These are phyloP conservation scores for Acrobeloides nanus DNA, from an alignment of 2,888 invertebrate species.

Conservation along the genomic window DNA sequence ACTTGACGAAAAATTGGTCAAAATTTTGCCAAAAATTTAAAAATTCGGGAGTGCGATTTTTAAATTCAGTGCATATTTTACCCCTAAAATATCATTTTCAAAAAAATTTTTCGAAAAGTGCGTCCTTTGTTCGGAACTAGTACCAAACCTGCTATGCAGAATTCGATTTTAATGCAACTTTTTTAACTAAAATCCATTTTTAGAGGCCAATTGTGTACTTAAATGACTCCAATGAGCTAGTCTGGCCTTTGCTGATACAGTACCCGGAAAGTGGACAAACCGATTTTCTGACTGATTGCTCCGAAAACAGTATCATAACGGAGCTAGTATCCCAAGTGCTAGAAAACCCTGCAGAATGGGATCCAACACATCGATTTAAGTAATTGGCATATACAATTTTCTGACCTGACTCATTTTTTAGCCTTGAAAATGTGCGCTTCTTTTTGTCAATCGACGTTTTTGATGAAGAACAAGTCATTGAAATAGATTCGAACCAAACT, in stretches of 20 bases:
- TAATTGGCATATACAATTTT: slow-evolving; percentile 57
- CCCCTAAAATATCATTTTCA: no score
- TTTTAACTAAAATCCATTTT: background rate
- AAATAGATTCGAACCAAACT: slow-evolving; percentile 9
- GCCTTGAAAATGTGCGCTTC: slow-evolving; percentile 34
- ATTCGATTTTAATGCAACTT: background rate
- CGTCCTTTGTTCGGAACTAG: no score
- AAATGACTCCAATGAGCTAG: slow-evolving; percentile 6
- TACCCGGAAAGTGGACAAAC: slow-evolving; percentile 61
- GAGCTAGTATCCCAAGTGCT: slow-evolving; percentile 62
- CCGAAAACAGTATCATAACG: slow-evolving; percentile 52
- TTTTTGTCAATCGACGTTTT: slow-evolving; percentile 30
- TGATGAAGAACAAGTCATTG: slow-evolving; percentile 20
- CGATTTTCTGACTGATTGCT: slow-evolving; percentile 76
- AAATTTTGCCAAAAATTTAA: no score
- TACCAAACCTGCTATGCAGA: no score
- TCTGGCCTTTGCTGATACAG: slow-evolving; percentile 43
- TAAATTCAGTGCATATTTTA: no score
- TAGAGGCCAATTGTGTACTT: background rate
- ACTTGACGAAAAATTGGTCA: no score
- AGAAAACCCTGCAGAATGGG: slow-evolving; percentile 65
- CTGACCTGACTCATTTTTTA: slow-evolving; percentile 13
- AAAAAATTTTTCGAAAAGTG: no score
- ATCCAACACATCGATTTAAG: slow-evolving; percentile 58
- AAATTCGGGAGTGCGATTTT: no score